A percentile compares a stretch with the other conserved stretches of the same genome.
phyloP scores from a whole-genome alignment of 2,113 vertebrate genomes.

The Hipposideros armiger region DNA sequence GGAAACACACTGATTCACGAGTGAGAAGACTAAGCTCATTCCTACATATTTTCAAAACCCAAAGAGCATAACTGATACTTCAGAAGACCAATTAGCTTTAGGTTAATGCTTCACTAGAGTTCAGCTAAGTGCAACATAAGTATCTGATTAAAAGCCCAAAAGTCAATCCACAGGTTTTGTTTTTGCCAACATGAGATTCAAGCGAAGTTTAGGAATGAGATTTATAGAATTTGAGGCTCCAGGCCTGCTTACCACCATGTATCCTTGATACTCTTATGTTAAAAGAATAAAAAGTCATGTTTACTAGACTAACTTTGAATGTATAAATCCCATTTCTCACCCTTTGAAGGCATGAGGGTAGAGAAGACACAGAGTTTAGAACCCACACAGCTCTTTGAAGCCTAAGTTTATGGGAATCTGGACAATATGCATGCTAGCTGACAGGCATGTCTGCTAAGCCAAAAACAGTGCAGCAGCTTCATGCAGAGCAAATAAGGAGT shows the following conservation, averaged over 20 bases:
- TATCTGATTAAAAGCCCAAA: constrained; percentile 71
- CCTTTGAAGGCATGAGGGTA: constrained; percentile 34
- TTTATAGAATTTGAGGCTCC: constrained; percentile 63
- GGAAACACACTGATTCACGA: constrained; percentile 67
- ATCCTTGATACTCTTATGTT: constrained; percentile 60
- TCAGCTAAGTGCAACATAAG: constrained; percentile 61
- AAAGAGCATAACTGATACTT: constrained; percentile 58
- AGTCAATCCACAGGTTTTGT: constrained; percentile 76
- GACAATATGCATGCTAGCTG: constrained; percentile 25
- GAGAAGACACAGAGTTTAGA: constrained; percentile 60
- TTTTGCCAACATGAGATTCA: constrained; percentile 58
- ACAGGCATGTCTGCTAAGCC: constrained; percentile 51
- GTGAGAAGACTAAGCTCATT: constrained; percentile 66
- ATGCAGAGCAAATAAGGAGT: constrained; percentile 1
- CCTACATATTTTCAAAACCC: constrained; percentile 46
- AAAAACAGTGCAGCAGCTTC: constrained; percentile 62
- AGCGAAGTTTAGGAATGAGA: constrained; percentile 64
- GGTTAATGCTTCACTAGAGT: constrained; percentile 66
- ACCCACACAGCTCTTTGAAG: constrained; percentile 53
- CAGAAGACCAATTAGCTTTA: constrained; percentile 68
- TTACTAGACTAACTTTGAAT: constrained; percentile 53
- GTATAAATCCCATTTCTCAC: constrained; percentile 59
- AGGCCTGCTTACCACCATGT: constrained; percentile 65
- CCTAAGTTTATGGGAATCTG: constrained; percentile 50
- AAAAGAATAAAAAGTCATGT: not conserved